Conservation (phyloP, 30 jellyfish, hydroid and myxozoan species). For the Rhopilema esculentum region DNA sequence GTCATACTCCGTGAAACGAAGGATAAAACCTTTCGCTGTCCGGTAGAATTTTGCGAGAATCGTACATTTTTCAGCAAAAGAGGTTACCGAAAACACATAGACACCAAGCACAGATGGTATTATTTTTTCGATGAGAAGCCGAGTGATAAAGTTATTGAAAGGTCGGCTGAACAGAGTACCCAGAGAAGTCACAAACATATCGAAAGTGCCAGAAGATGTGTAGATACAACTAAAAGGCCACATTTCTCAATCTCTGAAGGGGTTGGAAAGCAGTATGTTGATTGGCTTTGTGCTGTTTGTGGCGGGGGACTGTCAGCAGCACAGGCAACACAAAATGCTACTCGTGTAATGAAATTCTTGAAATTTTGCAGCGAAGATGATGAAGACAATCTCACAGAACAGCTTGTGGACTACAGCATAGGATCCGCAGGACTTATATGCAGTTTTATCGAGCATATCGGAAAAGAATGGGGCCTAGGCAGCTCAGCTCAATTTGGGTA, state of each 20-base stretch:
- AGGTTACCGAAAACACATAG: conserved; percentile 20
- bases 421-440: conserved; percentile 36
- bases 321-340: neutral
- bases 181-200: neutral
- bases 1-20: conserved; percentile 13
- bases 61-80: conserved; percentile 2
- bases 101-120: conserved; percentile 18
- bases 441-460: conserved; percentile 22
- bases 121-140: conserved; percentile 21
- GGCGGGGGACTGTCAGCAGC: conserved; percentile 3
- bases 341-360: neutral
- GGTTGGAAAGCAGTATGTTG: conserved; percentile 5
- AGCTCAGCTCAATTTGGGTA: conserved; percentile 43
- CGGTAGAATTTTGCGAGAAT: conserved; percentile 1
- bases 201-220: neutral
- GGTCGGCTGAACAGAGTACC: neutral
- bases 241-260: neutral
- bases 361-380: conserved; percentile 30
- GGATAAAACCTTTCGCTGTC: conserved; percentile 4
- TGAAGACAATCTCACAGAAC: neutral
- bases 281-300: conserved; percentile 11
- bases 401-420: conserved; percentile 23
- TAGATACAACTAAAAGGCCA: neutral
- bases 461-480: conserved; percentile 40
- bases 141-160: conserved; percentile 5